phyloP scores from a whole-genome alignment of 2,113 vertebrate genomes.

The Xiphias gladius region DNA sequence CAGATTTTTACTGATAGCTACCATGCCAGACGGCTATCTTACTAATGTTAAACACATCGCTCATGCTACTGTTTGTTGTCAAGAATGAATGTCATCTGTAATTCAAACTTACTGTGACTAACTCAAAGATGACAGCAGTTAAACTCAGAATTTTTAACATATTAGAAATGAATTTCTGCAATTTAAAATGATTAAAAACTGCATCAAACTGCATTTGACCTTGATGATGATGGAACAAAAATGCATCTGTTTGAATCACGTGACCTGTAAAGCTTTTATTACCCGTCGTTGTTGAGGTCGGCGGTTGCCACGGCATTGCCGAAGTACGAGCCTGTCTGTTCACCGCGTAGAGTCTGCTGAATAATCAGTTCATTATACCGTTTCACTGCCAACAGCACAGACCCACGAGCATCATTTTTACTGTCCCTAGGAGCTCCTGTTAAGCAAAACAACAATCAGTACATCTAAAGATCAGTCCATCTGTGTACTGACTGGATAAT shows the following conservation, averaged over 20 bases:
- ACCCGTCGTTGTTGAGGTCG: slow-evolving; percentile 94
- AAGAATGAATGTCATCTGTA: too few relatives aligned
- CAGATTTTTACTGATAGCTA: too few relatives aligned
- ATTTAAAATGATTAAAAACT: too few relatives aligned
- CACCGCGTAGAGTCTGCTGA: slow-evolving; percentile 81
- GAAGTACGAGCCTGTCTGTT: slow-evolving; percentile 93
- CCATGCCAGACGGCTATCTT: too few relatives aligned
- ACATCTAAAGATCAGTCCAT: not conserved
- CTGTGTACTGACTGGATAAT: not conserved
- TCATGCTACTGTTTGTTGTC: too few relatives aligned
- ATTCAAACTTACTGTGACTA: too few relatives aligned
- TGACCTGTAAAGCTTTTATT: not conserved
- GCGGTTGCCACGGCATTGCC: slow-evolving; percentile 89
- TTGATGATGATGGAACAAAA: too few relatives aligned
- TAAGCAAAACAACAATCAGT: slow-evolving; percentile 30
- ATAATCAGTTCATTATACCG: slow-evolving; percentile 13
- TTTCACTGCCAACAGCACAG: slow-evolving; percentile 81
- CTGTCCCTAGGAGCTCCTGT: slow-evolving; percentile 89
- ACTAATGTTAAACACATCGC: too few relatives aligned
- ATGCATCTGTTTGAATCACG: not conserved
- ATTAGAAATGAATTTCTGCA: too few relatives aligned
- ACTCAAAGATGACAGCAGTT: too few relatives aligned
- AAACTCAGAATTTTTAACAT: too few relatives aligned
- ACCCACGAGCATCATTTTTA: slow-evolving; percentile 81
- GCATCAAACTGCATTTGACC: too few relatives aligned